Evolutionary conservation across 2,888 invertebrate genomes (phyloP).

Genomic region (Phorcus lineatus): DNA sequence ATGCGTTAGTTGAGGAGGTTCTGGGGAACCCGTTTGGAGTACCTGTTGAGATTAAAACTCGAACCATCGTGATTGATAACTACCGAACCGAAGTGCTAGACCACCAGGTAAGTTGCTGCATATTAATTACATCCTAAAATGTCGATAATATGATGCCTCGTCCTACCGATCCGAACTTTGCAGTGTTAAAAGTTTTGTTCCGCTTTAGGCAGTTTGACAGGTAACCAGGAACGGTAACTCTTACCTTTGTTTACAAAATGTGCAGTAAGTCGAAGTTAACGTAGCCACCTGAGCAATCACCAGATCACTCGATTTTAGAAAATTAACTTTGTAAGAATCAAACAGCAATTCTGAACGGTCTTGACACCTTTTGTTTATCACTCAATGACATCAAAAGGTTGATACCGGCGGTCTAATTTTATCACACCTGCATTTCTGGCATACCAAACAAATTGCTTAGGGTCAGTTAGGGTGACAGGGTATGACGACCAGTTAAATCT

Average conservation of each 20-base stretch:
- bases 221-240: not conserved
- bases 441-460: not conserved
- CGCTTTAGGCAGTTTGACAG: not conserved
- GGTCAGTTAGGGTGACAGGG: not conserved
- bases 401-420: not conserved
- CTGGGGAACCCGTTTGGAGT: slow-evolving; percentile 5
- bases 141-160: not conserved
- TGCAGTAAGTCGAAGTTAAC: not conserved
- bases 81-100: not conserved
- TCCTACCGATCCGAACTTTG: not conserved
- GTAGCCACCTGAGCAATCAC: too few relatives aligned
- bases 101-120: not conserved
- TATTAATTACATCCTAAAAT: not conserved
- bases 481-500: not conserved
- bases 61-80: not conserved
- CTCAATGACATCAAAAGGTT: too few relatives aligned
- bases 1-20: not conserved
- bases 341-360: too few relatives aligned
- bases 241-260: not conserved
- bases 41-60: slow-evolving; percentile 1
- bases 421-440: not conserved
- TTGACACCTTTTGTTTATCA: too few relatives aligned
- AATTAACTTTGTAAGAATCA: too few relatives aligned
- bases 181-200: not conserved
- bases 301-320: too few relatives aligned